Evolutionary conservation across 2,888 invertebrate species (phyloP).

Genomic region (Hartigia nigra): DNA sequence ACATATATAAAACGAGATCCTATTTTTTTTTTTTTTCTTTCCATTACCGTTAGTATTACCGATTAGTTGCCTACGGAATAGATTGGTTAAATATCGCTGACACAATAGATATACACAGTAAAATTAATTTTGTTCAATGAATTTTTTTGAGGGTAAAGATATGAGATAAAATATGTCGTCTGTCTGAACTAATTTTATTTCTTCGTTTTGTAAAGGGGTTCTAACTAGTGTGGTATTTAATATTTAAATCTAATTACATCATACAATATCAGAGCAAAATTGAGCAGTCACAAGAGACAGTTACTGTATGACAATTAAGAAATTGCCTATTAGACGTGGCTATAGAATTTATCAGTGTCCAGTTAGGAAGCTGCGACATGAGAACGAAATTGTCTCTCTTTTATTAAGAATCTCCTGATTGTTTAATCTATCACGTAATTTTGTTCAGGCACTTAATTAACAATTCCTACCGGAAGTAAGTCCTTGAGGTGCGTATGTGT

Average conservation of each 20-base stretch:
- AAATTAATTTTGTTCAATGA: background rate
- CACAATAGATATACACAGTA: background rate
- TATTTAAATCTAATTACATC: background rate
- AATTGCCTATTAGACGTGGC: background rate
- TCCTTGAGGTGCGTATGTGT: background rate
- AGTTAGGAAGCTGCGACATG: background rate
- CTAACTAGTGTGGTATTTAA: background rate
- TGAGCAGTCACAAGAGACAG: background rate
- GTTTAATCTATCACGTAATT: background rate
- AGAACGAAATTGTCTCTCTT: background rate
- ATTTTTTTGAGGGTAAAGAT: background rate
- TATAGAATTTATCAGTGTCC: background rate
- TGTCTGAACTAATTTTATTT: background rate
- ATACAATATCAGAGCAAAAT: background rate
- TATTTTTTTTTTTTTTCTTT: background rate
- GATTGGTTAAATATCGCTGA: background rate
- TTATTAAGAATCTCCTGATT: background rate
- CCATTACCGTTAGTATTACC: background rate
- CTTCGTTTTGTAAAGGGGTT: background rate
- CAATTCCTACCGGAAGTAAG: background rate
- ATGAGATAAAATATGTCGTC: background rate
- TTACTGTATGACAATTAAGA: background rate
- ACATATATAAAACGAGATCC: background rate
- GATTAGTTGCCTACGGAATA: background rate
- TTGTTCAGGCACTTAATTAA: background rate